These are phyloP conservation scores for Lasioglossum vierecki DNA, from an alignment of 2,888 invertebrate genomes.

Conservation along the genomic window DNA sequence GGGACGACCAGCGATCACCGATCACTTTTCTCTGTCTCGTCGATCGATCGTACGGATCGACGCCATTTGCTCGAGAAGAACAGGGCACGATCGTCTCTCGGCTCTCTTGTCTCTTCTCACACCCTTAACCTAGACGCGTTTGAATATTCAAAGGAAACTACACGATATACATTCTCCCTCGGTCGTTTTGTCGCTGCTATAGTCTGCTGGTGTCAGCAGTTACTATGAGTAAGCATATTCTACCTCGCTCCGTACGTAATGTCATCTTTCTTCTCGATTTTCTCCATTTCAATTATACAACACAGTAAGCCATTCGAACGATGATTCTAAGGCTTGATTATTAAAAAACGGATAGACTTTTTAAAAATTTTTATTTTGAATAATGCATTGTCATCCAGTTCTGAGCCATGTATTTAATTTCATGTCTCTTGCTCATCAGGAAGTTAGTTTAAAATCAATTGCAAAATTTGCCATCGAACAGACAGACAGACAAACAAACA, in stretches of 20 bases:
- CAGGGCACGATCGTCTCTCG: neutral
- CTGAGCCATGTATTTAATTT: too few relatives aligned
- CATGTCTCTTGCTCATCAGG: too few relatives aligned
- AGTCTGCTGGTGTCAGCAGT: neutral
- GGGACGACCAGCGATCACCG: slow-evolving; percentile 22
- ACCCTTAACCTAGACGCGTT: slow-evolving; percentile 63
- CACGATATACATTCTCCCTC: slow-evolving; percentile 19
- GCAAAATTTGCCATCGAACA: too few relatives aligned
- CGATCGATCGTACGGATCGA: neutral
- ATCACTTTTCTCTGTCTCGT: slow-evolving; percentile 3
- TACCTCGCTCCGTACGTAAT: neutral
- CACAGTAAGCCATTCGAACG: too few relatives aligned
- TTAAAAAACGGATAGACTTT: too few relatives aligned
- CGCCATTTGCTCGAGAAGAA: neutral
- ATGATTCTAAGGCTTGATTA: too few relatives aligned
- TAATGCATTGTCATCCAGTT: too few relatives aligned
- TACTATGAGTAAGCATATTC: neutral
- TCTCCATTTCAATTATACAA: too few relatives aligned
- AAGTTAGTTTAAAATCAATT: too few relatives aligned
- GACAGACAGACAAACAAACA: too few relatives aligned
- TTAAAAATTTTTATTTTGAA: too few relatives aligned
- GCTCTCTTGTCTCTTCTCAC: slow-evolving; percentile 33
- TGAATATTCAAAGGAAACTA: slow-evolving; percentile 62
- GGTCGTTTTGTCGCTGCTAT: slow-evolving; percentile 41
- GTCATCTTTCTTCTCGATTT: neutral